Percentiles rank a stretch among this genome's conserved stretches.
phyloP scores from a whole-genome alignment of 2,113 vertebrate genomes.

The Gymnogyps californianus region DNA sequence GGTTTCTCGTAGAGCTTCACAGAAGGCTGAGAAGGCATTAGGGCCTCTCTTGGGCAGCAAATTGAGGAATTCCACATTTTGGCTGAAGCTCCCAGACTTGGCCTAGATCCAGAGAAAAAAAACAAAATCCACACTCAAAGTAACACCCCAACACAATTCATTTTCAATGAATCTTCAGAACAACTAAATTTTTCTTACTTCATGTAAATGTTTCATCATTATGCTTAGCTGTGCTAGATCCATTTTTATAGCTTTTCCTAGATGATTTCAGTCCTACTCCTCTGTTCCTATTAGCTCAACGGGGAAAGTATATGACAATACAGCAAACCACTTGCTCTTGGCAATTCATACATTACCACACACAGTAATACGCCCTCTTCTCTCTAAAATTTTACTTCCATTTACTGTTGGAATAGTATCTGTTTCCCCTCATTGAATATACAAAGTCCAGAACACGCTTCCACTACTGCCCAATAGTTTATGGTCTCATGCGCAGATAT shows the following conservation, averaged over 20 bases:
- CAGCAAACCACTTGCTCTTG: not conserved
- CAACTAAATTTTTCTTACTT: not conserved
- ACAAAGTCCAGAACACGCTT: not conserved
- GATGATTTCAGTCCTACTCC: not conserved
- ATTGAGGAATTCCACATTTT: constrained; percentile 81
- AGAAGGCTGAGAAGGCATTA: constrained; percentile 86
- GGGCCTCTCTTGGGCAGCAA: constrained; percentile 92
- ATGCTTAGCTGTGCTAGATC: not conserved
- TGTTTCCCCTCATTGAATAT: not conserved
- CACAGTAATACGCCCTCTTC: not conserved
- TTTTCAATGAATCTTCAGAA: not conserved
- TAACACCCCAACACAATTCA: not conserved
- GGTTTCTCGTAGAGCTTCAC: constrained; percentile 82
- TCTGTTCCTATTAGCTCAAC: not conserved
- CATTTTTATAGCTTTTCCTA: not conserved
- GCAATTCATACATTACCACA: not conserved
- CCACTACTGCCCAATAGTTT: not conserved
- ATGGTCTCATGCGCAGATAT: not conserved
- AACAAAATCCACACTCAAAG: not conserved
- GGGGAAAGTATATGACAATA: not conserved
- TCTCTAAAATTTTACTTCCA: not conserved
- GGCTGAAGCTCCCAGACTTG: constrained; percentile 78
- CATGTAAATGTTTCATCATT: not conserved
- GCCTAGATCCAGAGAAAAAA: constrained; percentile 64
- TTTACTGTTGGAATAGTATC: not conserved